phyloP scores from a whole-genome alignment of 2,797 vertebrate species.

The Melanotaenia maccullochi region DNA sequence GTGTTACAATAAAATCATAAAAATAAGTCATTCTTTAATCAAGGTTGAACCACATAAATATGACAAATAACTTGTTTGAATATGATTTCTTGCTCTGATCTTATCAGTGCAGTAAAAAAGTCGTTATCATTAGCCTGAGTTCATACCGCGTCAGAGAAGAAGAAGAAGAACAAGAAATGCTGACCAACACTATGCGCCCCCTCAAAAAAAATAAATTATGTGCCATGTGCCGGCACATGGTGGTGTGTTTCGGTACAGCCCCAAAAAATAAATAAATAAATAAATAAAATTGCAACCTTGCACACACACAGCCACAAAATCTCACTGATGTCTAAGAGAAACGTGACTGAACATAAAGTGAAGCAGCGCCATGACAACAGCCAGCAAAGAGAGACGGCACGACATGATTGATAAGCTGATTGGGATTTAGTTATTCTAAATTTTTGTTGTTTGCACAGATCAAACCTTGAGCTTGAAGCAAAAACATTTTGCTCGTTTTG shows the following conservation, averaged over 20 bases:
- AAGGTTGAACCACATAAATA: constrained; percentile 3
- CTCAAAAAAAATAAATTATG: constrained; percentile 1
- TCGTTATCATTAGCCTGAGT: constrained; percentile 1
- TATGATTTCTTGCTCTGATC: not conserved
- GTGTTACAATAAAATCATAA: constrained; percentile 63
- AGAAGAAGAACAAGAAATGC: constrained; percentile 1
- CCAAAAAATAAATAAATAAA: not conserved
- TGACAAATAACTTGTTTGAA: constrained; percentile 1
- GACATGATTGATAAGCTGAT: not conserved
- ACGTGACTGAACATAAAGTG: constrained; percentile 22
- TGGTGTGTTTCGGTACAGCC: constrained; percentile 1
- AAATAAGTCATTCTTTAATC: constrained; percentile 2
- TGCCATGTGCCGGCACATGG: constrained; percentile 21
- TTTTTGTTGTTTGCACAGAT: constrained; percentile 40
- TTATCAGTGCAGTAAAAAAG: constrained; percentile 15
- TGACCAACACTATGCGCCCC: not conserved
- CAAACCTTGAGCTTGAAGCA: constrained; percentile 9
- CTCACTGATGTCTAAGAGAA: constrained; percentile 15
- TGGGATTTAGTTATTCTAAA: constrained; percentile 24
- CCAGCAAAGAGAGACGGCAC: constrained; percentile 10
- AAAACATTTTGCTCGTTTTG: constrained; percentile 27
- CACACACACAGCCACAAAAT: constrained; percentile 25
- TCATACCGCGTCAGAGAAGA: constrained; percentile 16
- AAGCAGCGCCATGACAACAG: constrained; percentile 11
- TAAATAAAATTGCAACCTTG: constrained; percentile 36